phyloP scores from a whole-genome alignment of 2,113 vertebrate genomes.

The Rhagologus leucostigma region DNA sequence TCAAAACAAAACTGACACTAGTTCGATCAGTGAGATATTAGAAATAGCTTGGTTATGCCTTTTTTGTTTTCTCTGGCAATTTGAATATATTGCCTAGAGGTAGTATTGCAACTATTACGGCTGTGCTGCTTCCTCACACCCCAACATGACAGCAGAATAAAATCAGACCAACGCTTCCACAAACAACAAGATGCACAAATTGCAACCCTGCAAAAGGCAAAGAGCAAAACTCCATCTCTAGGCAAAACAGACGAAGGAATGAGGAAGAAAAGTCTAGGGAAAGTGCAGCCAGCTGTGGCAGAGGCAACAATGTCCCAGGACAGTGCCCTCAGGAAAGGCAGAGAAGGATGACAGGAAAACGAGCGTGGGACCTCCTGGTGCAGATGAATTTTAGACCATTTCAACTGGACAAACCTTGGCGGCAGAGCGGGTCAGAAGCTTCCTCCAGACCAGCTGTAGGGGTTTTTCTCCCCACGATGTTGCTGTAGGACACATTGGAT shows the following conservation, averaged over 20 bases:
- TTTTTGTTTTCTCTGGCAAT: too few species aligned
- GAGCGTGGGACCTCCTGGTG: too few species aligned
- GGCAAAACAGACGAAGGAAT: neutral
- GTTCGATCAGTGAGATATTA: fast-evolving
- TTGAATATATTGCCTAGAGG: neutral
- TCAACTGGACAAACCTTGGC: neutral
- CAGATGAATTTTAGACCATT: neutral
- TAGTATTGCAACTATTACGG: neutral
- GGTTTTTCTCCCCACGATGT: neutral
- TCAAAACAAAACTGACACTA: neutral
- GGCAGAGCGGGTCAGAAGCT: neutral
- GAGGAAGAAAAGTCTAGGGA: neutral
- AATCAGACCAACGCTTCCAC: too few species aligned
- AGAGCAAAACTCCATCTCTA: neutral
- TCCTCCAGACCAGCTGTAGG: too few species aligned
- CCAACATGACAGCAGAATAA: neutral
- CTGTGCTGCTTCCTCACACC: neutral
- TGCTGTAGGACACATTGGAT: fast-evolving
- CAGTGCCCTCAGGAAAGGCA: neutral
- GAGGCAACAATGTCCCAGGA: neutral
- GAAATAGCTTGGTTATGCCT: neutral
- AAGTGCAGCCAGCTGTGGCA: neutral
- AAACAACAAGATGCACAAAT: too few species aligned
- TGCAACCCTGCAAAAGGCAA: neutral
- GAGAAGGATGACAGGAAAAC: neutral